Evolutionary conservation across 2,888 invertebrate species (phyloP), one percentile per base, ranked within the genome.

Genomic region (Sphecodes monilicornis): DNA sequence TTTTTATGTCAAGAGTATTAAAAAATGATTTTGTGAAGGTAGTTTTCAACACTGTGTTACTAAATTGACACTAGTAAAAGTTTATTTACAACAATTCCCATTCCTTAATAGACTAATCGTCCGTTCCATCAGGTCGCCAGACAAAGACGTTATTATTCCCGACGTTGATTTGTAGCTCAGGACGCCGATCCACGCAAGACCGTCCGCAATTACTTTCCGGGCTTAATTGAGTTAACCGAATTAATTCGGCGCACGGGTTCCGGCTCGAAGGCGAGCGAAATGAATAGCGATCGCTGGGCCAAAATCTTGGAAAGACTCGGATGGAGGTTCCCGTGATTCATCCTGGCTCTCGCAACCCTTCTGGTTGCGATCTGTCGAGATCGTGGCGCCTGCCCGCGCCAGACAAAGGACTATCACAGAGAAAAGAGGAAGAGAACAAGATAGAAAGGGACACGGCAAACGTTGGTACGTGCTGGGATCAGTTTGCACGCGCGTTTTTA

Each of bases 401-500:
- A 36, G 72, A 78, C 77, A 73, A 73, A 11, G 41, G 10, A 69
- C 18, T n/a, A 13, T 22, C 57, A 5, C 57, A 13, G 13, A 26
- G 13, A 26, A 26, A 26, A 64, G 32, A 64, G 60, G 75, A 70
- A 69, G 16, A 50, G 79, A 4, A 26, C 32, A 32, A 73, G 43
- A 46, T 75, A 72, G 71, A n/a, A 54, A 41, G 66, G 57, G 39
- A 71, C 26, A 72, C 80, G 69, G 72, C 29, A 26, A 5, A 5
- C 5, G 26, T 5, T 11, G 26, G 73, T 88, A 85, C 90, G 90
- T 88, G 88, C 79, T 74, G 69, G 78, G 84, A 73, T 82, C 88
- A 90, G 85, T 91, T 89, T 83, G 82, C 88, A 85, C 75, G 86
- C 86, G 88, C 84, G 89, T 91, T 91, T 90, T 91, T 86, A 83